Conservation (phyloP, 2,888 invertebrate genomes). For the Oeneis ivallda region DNA sequence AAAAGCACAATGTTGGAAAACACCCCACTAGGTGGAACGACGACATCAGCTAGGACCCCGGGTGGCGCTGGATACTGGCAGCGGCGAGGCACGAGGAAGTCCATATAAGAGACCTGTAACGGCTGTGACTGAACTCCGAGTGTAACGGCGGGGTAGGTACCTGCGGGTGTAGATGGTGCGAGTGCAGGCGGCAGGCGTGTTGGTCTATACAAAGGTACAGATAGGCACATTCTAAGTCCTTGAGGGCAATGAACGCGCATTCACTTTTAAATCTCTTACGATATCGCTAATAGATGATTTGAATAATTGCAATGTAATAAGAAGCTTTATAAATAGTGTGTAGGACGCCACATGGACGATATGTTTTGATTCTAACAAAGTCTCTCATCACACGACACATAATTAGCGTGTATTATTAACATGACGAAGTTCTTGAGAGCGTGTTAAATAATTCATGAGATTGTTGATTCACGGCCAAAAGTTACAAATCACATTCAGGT, state of each 20-base stretch:
- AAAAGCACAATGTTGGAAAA: too few species aligned
- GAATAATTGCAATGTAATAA: constrained; percentile 7
- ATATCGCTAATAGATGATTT: constrained; percentile 12
- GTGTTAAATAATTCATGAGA: constrained; percentile 62
- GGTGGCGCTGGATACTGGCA: too few species aligned
- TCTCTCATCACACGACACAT: constrained; percentile 33
- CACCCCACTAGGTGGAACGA: too few species aligned
- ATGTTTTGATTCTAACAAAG: constrained; percentile 6
- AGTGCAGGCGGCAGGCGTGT: constrained; percentile 84
- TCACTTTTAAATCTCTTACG: constrained; percentile 19
- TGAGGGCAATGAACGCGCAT: constrained; percentile 30
- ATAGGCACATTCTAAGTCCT: constrained; percentile 34
- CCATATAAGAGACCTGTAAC: too few species aligned
- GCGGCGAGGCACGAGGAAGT: too few species aligned
- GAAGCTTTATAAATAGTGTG: constrained; percentile 3
- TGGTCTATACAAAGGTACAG: constrained; percentile 68
- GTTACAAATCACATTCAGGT: constrained; percentile 46
- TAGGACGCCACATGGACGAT: neutral
- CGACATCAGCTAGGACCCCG: too few species aligned
- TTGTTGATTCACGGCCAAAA: constrained; percentile 67
- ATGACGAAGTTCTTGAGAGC: constrained; percentile 47
- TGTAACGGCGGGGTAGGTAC: neutral
- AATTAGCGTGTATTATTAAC: constrained; percentile 54
- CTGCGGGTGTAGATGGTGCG: constrained; percentile 57
- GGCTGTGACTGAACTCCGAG: too few species aligned